A percentile compares a stretch with the other conserved stretches of the same genome.
phyloP scores from a whole-genome alignment of 2,113 vertebrate genomes.

The Pholis gunnellus region DNA sequence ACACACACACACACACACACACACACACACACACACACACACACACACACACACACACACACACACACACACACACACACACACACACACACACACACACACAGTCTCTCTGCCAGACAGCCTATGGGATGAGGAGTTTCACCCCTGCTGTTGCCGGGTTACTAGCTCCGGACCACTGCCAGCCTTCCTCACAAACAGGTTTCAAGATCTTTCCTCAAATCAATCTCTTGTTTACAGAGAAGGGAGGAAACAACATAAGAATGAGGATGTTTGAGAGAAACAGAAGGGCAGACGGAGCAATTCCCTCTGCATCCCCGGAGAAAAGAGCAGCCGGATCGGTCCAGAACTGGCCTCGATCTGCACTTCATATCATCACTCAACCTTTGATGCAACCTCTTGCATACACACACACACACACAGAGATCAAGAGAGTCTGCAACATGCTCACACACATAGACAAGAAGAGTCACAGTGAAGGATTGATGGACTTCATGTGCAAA shows the following conservation, averaged over 20 bases:
- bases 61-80: conserved; percentile 9
- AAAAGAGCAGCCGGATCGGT: conserved; percentile 51
- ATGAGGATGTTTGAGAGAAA: conserved; percentile 12
- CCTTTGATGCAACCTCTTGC: conserved; percentile 32
- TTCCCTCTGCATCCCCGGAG: conserved; percentile 35
- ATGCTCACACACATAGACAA: not conserved
- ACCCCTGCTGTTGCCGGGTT: conserved; percentile 76
- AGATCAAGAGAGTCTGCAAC: conserved; percentile 8
- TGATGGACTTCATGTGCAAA: conserved; percentile 1
- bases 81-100: conserved; percentile 10
- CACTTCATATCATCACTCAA: conserved; percentile 49
- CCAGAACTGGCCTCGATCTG: conserved; percentile 55
- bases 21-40: not conserved
- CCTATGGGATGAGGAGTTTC: conserved; percentile 72
- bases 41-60: conserved; percentile 3
- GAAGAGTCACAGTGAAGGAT: not conserved
- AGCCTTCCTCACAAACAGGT: conserved; percentile 8
- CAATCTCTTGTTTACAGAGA: conserved; percentile 64
- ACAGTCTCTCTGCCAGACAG: conserved; percentile 66
- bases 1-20: conserved; percentile 13
- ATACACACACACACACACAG: not conserved
- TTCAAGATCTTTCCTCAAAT: conserved; percentile 69
- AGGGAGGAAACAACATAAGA: conserved; percentile 37
- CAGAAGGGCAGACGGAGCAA: conserved; percentile 22
- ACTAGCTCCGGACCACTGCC: conserved; percentile 68